Percentiles rank a stretch among this genome's conserved stretches.
Evolutionary conservation across 1,140 invertebrate genomes (phyloP).

Genomic region (Eufriesea mexicana): DNA sequence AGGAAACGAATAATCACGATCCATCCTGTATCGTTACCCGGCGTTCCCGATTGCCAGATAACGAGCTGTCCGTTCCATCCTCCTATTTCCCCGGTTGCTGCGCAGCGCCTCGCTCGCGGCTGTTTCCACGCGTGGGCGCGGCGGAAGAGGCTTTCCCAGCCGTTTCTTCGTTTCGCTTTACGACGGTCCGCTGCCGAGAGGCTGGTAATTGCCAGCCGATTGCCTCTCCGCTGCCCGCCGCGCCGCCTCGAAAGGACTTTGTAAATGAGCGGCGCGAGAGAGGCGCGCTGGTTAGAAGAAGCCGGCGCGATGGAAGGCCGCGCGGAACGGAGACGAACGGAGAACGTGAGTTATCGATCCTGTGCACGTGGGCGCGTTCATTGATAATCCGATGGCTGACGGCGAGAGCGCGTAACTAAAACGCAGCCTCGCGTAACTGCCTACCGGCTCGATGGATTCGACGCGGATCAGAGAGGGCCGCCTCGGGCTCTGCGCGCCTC

Average conservation of each 20-base stretch:
- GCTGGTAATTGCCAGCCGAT: constrained; percentile 61
- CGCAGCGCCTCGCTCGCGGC: constrained; percentile 7
- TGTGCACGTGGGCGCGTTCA: constrained; percentile 69
- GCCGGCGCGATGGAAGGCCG: background rate
- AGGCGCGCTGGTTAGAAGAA: background rate
- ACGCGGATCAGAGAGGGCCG: background rate
- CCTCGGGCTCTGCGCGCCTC: background rate
- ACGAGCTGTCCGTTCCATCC: background rate
- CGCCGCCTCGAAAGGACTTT: constrained; percentile 45
- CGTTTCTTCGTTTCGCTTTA: constrained; percentile 52
- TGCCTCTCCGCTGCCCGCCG: constrained; percentile 23
- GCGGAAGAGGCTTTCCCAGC: constrained; percentile 55
- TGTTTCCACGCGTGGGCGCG: constrained; percentile 60
- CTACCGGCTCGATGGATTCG: background rate
- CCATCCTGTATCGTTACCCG: background rate
- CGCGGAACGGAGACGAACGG: constrained; percentile 1
- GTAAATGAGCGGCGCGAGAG: constrained; percentile 50
- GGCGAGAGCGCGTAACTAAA: constrained; percentile 56
- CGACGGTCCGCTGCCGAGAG: constrained; percentile 51
- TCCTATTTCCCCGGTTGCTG: background rate
- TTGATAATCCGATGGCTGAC: constrained; percentile 70
- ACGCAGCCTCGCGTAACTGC: constrained; percentile 43
- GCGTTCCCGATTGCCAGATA: background rate
- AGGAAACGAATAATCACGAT: background rate
- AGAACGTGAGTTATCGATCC: constrained; percentile 57